Evolutionary conservation across 2,797 vertebrate genomes (phyloP).

Genomic region (Anguilla anguilla): DNA sequence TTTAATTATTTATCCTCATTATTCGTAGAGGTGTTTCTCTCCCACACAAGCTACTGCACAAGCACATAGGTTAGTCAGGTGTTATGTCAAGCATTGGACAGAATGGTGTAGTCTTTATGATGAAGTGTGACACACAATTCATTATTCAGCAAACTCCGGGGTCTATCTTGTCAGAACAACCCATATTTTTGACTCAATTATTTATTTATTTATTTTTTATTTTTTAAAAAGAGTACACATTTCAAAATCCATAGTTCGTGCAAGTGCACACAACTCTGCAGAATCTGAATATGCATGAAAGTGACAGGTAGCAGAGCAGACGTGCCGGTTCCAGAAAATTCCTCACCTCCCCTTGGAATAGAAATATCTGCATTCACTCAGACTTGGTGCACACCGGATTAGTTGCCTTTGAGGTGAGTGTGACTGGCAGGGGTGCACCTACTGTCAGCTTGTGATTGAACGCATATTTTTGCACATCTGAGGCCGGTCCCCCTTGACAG

Average conservation of each 20-base stretch:
- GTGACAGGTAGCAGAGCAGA: not conserved
- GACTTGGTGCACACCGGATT: not conserved
- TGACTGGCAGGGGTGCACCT: conserved; percentile 28
- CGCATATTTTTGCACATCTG: conserved; percentile 26
- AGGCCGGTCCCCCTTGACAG: conserved; percentile 31
- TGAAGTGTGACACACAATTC: not conserved
- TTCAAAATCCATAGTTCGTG: not conserved
- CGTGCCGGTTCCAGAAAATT: not conserved
- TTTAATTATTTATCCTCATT: no score
- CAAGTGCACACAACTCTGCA: not conserved
- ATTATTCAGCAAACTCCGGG: not conserved
- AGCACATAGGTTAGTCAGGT: not conserved
- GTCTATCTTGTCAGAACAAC: not conserved
- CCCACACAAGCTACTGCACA: not conserved
- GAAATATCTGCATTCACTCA: conserved; percentile 23
- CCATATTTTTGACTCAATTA: not conserved
- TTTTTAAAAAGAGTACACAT: not conserved
- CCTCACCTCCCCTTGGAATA: not conserved
- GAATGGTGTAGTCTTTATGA: not conserved
- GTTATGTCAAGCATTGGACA: not conserved
- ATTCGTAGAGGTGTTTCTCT: no score
- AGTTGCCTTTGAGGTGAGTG: conserved; percentile 7
- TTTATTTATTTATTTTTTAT: not conserved
- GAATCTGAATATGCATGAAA: conserved; percentile 2
- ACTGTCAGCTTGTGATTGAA: conserved; percentile 31